These are phyloP conservation scores for Anniella stebbinsi DNA, from an alignment of 2,797 vertebrate species.

Conservation along the genomic window DNA sequence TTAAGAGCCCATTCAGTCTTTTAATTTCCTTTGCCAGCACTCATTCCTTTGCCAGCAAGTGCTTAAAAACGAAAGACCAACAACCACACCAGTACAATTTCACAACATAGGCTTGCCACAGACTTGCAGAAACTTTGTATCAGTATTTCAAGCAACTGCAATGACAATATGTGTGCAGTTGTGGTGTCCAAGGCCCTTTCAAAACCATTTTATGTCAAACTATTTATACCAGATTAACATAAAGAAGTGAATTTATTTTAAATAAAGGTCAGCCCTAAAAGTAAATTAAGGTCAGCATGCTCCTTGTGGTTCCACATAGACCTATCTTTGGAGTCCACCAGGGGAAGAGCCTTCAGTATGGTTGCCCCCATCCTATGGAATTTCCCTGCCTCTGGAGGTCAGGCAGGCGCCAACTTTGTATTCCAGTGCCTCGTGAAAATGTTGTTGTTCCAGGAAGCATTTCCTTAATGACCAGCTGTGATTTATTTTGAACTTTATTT, in stretches of 20 bases:
- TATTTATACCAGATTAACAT: background rate
- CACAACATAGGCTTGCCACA: background rate
- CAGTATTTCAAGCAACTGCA: background rate
- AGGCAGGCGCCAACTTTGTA: too few relatives aligned
- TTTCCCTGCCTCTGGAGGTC: too few relatives aligned
- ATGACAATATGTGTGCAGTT: background rate
- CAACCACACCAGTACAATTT: background rate
- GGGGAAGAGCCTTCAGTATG: too few relatives aligned
- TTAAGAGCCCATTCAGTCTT: background rate
- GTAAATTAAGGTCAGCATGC: too few relatives aligned
- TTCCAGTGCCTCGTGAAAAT: too few relatives aligned
- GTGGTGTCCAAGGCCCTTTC: background rate
- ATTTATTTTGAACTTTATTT: too few relatives aligned
- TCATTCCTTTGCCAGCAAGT: background rate
- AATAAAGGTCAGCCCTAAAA: background rate
- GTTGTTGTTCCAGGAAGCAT: too few relatives aligned
- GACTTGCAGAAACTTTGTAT: background rate
- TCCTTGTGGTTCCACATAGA: too few relatives aligned
- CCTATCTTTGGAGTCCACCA: too few relatives aligned
- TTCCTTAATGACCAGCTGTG: too few relatives aligned
- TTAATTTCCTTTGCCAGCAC: background rate
- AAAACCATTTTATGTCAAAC: background rate
- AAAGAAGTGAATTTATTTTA: background rate
- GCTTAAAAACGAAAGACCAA: slow-evolving; percentile 1
- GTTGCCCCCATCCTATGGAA: too few relatives aligned